Evolutionary conservation across 2,113 vertebrate genomes (phyloP).

Genomic region (Poeciliopsis turrubarensis): DNA sequence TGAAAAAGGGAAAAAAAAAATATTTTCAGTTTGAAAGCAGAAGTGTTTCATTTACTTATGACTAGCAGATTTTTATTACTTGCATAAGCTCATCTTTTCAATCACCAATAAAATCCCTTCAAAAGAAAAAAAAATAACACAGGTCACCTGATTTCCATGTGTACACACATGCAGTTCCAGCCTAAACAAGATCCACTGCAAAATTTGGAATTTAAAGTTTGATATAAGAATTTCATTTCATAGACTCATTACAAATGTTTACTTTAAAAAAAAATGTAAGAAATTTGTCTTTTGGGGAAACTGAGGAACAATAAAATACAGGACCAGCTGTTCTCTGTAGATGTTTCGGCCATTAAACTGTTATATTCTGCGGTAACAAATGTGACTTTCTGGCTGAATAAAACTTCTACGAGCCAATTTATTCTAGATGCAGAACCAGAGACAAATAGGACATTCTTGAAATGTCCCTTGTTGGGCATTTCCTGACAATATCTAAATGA

Average conservation of each 20-base stretch:
- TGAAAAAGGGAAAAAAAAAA: too few species aligned
- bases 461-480: neutral
- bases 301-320: neutral
- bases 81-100: neutral
- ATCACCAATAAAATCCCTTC: neutral
- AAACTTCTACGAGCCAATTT: neutral
- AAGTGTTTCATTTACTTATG: too few species aligned
- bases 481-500: neutral
- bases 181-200: neutral
- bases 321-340: too few species aligned
- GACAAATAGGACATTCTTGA: neutral
- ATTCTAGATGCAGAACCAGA: neutral
- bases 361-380: neutral
- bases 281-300: neutral
- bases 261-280: neutral
- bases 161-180: neutral
- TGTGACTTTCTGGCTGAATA: neutral
- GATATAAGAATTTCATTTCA: neutral
- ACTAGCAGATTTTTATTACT: too few species aligned
- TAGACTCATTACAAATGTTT: neutral
- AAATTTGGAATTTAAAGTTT: neutral
- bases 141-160: neutral
- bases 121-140: neutral
- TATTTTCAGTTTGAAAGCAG: too few species aligned
- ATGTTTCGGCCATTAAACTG: neutral